phyloP scores from a whole-genome alignment of 2,888 invertebrate species.

The Microctonus aethiopoides region DNA sequence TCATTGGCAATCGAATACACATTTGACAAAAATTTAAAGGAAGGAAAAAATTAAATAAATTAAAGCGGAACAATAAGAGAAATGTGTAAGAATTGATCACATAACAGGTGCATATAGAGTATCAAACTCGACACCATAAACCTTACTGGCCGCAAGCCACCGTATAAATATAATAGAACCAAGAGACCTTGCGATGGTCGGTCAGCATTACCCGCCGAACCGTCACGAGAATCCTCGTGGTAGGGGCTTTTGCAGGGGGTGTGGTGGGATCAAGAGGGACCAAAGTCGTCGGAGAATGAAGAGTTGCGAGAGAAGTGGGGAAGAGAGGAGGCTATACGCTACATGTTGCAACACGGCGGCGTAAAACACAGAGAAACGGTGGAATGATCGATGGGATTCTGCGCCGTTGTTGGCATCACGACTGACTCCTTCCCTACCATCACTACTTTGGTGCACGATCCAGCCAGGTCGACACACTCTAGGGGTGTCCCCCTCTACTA shows the following conservation, averaged over 20 bases:
- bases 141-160: constrained; percentile 64
- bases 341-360: constrained; percentile 59
- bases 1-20: neutral
- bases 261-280: constrained; percentile 34
- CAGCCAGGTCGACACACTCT: constrained; percentile 45
- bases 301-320: constrained; percentile 27
- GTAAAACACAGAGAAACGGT: constrained; percentile 63
- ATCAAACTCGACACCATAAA: constrained; percentile 52
- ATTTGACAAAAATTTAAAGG: neutral
- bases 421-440: constrained; percentile 26
- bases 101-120: constrained; percentile 32
- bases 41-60: neutral
- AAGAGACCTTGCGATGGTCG: constrained; percentile 64
- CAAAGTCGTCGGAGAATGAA: constrained; percentile 37
- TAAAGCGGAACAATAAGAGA: neutral
- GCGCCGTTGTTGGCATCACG: constrained; percentile 60
- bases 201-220: constrained; percentile 64
- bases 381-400: constrained; percentile 67
- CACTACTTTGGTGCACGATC: constrained; percentile 30
- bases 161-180: constrained; percentile 67
- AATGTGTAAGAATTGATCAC: neutral
- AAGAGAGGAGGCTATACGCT: constrained; percentile 41
- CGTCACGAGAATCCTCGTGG: constrained; percentile 55
- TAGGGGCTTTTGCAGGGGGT: constrained; percentile 36
- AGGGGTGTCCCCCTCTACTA: constrained; percentile 34